Evolutionary conservation across 1,140 invertebrate species (phyloP).

Genomic region (Arctopsyche grandis): DNA sequence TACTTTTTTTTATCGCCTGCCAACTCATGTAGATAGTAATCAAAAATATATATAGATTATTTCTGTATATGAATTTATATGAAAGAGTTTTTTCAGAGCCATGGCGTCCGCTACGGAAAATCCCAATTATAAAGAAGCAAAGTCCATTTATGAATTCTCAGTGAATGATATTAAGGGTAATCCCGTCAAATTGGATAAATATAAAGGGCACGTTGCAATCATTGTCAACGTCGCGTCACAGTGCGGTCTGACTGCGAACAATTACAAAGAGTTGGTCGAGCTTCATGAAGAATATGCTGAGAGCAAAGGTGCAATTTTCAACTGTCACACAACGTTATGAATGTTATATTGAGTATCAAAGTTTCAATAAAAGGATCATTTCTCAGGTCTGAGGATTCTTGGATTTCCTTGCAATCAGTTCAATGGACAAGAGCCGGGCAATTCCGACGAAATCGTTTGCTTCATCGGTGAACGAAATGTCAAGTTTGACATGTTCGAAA

Average conservation of each 20-base stretch:
- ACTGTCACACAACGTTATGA: too few relatives aligned
- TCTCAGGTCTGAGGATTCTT: constrained; percentile 77
- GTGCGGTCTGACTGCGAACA: constrained; percentile 84
- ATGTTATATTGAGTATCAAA: constrained; percentile 10
- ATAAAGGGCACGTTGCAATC: constrained; percentile 78
- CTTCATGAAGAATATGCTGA: constrained; percentile 79
- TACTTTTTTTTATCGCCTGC: too few relatives aligned
- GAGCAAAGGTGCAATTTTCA: constrained; percentile 63
- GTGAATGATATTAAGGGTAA: constrained; percentile 82
- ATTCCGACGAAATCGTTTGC: constrained; percentile 79
- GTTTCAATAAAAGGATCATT: constrained; percentile 29
- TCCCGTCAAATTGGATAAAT: constrained; percentile 77
- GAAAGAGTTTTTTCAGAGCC: constrained; percentile 36
- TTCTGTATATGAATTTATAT: too few relatives aligned
- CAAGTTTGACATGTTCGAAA: constrained; percentile 78
- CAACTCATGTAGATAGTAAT: too few relatives aligned
- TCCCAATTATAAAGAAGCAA: constrained; percentile 67
- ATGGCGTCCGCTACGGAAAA: constrained; percentile 48
- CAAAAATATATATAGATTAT: too few relatives aligned
- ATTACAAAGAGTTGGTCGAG: constrained; percentile 82
- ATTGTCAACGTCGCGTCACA: constrained; percentile 93
- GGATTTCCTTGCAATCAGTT: constrained; percentile 97
- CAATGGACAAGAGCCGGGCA: constrained; percentile 82
- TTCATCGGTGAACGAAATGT: constrained; percentile 81
- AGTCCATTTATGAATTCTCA: constrained; percentile 80